Base-by-base conservation (phyloP, 1,140 invertebrate genomes). In the Solen grandis region DNA sequence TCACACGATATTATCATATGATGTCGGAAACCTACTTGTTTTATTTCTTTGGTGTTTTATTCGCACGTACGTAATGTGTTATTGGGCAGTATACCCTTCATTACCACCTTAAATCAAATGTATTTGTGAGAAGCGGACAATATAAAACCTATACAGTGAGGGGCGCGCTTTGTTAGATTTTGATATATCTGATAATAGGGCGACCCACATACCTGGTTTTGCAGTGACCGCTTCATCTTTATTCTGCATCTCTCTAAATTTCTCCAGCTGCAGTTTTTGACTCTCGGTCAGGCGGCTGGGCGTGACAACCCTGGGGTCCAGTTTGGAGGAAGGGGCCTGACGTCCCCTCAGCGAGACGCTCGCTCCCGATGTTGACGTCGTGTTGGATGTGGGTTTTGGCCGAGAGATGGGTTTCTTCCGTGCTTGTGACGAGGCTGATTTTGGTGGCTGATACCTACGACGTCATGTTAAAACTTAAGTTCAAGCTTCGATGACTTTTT, bases 181-280 rank as follows among this genome's bases (percentile, higher is more conserved):
- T 66, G n/a, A 35, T 35, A n/a, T 22, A n/a, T 38, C 35, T 13
- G 1, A 16, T 38, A 10, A 22, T 25, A 46, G 31, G 16, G 29
- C 35, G 14, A 46, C 22, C 22, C 55, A 1, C 5, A 16, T 10
- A n/a, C 36, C 19, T 19, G 22, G 36, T 36, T 57, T 27, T 29
- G 25, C 57, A 22, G 41, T 52, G 57, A 19, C 27, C 31, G 10
- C 29, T 5, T n/a, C 25, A 13, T 29, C 27, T 33, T 19, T 22
- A 19, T 52, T 27, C 14, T 76, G 62, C 74, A 66, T 65, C 25
- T 8, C 29, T 36, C 63, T 54, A 25, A 77, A 77, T 57, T 22
- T 77, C 46, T 65, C 35, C 8, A 77, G 62, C 25, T 65, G 60
- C 33, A 22, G 5, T 29, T 65, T 66, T 29, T 77, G 60, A 16